Conservation (phyloP, 2,797 vertebrate genomes). For the Rhyacichthys aspro region DNA sequence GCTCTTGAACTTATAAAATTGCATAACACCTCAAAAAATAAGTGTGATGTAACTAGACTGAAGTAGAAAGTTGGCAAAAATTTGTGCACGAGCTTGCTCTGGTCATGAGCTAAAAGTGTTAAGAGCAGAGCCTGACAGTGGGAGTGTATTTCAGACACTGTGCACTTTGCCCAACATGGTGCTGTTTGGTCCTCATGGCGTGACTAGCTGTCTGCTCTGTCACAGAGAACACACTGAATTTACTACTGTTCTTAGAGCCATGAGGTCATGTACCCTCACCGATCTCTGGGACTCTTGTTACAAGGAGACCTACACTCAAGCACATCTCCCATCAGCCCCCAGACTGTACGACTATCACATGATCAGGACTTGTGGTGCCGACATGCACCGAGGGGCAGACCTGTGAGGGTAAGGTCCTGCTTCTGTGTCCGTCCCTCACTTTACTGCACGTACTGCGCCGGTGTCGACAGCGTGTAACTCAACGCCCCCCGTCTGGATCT, state of each 20-base stretch:
- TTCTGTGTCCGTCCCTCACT: constrained; percentile 33
- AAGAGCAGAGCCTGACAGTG: too few species aligned
- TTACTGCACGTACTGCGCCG: constrained; percentile 44
- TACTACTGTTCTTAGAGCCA: constrained; percentile 41
- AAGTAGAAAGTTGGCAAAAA: background rate
- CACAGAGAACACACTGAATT: constrained; percentile 32
- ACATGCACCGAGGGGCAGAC: background rate
- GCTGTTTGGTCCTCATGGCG: constrained; percentile 15
- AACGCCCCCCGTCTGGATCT: constrained; percentile 63
- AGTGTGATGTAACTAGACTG: background rate
- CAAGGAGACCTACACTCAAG: constrained; percentile 7
- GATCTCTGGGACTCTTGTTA: constrained; percentile 33
- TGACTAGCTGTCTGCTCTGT: constrained; percentile 17
- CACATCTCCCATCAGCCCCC: background rate
- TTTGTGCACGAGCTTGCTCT: background rate
- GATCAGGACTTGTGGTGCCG: constrained; percentile 3
- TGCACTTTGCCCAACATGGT: constrained; percentile 54
- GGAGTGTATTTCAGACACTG: constrained; percentile 16
- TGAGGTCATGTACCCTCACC: constrained; percentile 28
- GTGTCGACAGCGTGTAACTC: constrained; percentile 63
- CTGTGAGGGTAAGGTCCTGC: constrained; percentile 20
- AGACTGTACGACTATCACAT: constrained; percentile 26
- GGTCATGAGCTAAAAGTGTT: too few species aligned
- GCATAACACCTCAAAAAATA: background rate
- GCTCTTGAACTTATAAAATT: background rate